A percentile compares a stretch with the other conserved stretches of the same genome.
Evolutionary conservation across 2,888 invertebrate genomes (phyloP).

Genomic region (Amphipyra berbera): DNA sequence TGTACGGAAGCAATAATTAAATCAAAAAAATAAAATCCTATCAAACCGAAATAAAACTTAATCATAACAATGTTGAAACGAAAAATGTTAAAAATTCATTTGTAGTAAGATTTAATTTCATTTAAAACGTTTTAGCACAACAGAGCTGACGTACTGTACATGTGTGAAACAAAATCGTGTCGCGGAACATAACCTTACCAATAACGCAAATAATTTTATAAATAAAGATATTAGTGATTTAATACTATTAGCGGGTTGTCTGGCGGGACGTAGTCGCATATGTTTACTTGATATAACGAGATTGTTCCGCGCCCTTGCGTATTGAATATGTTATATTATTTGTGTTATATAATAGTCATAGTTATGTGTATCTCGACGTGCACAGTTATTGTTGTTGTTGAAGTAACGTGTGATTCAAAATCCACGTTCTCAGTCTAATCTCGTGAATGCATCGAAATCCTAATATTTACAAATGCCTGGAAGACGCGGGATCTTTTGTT

Average conservation of each 20-base stretch:
- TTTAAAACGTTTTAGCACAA: constrained; percentile 56
- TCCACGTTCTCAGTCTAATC: constrained; percentile 50
- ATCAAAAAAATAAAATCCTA: constrained; percentile 70
- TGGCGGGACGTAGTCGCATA: constrained; percentile 67
- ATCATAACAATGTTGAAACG: constrained; percentile 71
- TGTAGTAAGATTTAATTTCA: constrained; percentile 71
- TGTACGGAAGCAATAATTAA: constrained; percentile 57
- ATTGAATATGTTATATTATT: neutral
- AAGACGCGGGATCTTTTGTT: constrained; percentile 50
- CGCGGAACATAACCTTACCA: constrained; percentile 61
- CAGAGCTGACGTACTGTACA: constrained; percentile 43
- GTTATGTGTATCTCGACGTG: constrained; percentile 21
- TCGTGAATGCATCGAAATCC: constrained; percentile 49
- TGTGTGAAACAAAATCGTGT: constrained; percentile 58
- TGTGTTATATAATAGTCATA: neutral
- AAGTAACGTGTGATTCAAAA: constrained; percentile 39
- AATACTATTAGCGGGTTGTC: constrained; percentile 71
- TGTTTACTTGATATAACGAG: constrained; percentile 21
- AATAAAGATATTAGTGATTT: constrained; percentile 66
- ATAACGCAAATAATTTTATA: constrained; percentile 65
- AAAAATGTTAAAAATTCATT: constrained; percentile 76
- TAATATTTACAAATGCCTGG: constrained; percentile 50
- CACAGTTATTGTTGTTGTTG: constrained; percentile 45
- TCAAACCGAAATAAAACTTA: constrained; percentile 76
- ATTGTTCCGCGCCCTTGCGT: constrained; percentile 49